Evolutionary conservation across 2,113 vertebrate genomes (phyloP).

Genomic region (Strix aluco): DNA sequence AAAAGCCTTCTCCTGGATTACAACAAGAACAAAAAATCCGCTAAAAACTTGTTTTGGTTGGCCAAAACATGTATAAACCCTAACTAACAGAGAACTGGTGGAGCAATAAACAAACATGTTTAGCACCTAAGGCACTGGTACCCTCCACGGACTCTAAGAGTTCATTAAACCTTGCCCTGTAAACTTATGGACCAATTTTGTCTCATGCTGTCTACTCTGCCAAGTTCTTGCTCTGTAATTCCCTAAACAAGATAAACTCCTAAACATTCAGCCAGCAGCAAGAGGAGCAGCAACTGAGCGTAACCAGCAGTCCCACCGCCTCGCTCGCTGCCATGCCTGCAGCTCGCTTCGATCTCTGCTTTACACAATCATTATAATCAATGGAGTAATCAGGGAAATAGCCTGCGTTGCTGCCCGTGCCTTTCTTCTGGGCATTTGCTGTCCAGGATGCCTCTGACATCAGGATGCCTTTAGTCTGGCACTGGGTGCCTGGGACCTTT

Average conservation of each 20-base stretch:
- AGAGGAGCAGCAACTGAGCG: slow-evolving; percentile 20
- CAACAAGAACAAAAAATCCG: not conserved
- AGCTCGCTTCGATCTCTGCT: not conserved
- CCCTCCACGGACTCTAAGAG: not conserved
- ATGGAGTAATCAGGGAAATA: not conserved
- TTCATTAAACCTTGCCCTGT: slow-evolving; percentile 69
- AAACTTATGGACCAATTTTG: slow-evolving; percentile 48
- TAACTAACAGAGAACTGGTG: not conserved
- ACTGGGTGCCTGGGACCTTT: not conserved
- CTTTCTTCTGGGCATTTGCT: rapidly evolving
- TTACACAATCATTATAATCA: rapidly evolving
- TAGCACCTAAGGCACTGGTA: slow-evolving; percentile 37
- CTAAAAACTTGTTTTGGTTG: not conserved
- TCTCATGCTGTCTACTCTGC: slow-evolving; percentile 45
- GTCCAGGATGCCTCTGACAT: not conserved
- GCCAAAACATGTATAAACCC: not conserved
- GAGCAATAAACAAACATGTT: slow-evolving; percentile 47
- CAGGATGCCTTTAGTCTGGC: not conserved
- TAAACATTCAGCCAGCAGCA: slow-evolving; percentile 31
- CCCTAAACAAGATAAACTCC: slow-evolving; percentile 35
- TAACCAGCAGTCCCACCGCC: not conserved
- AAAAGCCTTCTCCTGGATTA: not conserved
- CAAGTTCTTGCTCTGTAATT: slow-evolving; percentile 51
- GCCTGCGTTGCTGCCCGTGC: not conserved
- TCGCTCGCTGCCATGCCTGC: not conserved